Evolutionary conservation across 2,888 invertebrate species (phyloP).

Genomic region (Acanthococcus lagerstroemiae): DNA sequence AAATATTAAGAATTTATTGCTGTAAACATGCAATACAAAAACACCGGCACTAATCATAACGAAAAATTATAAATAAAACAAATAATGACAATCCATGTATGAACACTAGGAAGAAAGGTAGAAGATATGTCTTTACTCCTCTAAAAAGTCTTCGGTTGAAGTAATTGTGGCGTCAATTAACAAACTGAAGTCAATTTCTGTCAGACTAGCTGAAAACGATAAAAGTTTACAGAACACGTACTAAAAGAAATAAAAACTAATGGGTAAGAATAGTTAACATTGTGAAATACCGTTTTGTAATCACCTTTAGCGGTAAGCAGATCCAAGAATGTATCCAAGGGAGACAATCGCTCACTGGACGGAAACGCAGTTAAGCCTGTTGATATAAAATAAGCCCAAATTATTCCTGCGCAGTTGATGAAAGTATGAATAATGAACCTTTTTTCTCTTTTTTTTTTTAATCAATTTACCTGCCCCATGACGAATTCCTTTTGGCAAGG

Average conservation of each 20-base stretch:
- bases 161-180: constrained; percentile 72
- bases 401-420: not conserved
- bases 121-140: too few relatives aligned
- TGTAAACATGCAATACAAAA: too few relatives aligned
- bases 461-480: constrained; percentile 10
- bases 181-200: constrained; percentile 74
- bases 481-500: constrained; percentile 15
- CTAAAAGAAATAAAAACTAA: not conserved
- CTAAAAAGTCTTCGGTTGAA: constrained; percentile 46
- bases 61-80: too few relatives aligned
- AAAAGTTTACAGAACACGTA: not conserved
- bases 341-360: constrained; percentile 61
- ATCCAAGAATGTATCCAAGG: constrained; percentile 74
- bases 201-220: constrained; percentile 55
- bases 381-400: constrained; percentile 34
- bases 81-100: too few relatives aligned
- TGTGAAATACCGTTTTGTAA: not conserved
- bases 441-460: not conserved
- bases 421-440: not conserved
- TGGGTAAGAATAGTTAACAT: not conserved
- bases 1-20: too few relatives aligned
- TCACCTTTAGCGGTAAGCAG: constrained; percentile 68
- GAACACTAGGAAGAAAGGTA: too few relatives aligned
- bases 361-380: constrained; percentile 63
- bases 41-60: too few relatives aligned